Base-by-base conservation (phyloP, 2,888 invertebrate genomes). In the Pterostichus niger region DNA sequence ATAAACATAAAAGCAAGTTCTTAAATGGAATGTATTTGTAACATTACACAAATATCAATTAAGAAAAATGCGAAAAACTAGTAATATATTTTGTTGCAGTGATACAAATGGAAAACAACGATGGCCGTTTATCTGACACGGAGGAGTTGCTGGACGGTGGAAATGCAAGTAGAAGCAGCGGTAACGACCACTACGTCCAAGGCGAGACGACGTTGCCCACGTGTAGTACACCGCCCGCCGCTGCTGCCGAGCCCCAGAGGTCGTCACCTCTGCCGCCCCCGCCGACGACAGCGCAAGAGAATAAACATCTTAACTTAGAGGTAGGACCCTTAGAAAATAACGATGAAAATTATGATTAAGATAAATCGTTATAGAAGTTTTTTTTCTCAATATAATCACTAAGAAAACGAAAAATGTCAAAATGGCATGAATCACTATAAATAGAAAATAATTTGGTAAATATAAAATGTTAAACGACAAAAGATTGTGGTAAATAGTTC, bases 91-190 rank as follows among this genome's bases (percentile, higher is more conserved):
- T 6, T 35, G 17, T 75, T 64, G 40, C 75, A 82, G 82, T 82
- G 44, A 75, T 82, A 44, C 82, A 73, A 15, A 59, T 75, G 77
- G 87, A 87, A 56, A 85, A 86, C 80, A 86, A 85, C 61, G 87
- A 87, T 83, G 85, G 85, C 33, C 86, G 86, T 84, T 85, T 86
- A 49, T 88, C 94, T 56, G 94, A 94, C 87, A 94, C 94, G 0
- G 94, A 94, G 86, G 94, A 94, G 88, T 89, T 94, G 88, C 92
- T 94, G 87, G 78, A 68, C 40, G 40, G 40, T 40, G 40, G 40
- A 40, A 40, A 9, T 40, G 40, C 7, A 40, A 40, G 40, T 40
- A 9, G 40, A 40, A 40, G 40, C 59, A 24, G 44, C 10, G 44
- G 61, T 15, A 40, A 61, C 56, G 54, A 9, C 3, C 33, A 24